Percentiles rank a stretch among this genome's conserved stretches.
Evolutionary conservation across 2,797 vertebrate species (phyloP).

Genomic region (Amazona finschi): DNA sequence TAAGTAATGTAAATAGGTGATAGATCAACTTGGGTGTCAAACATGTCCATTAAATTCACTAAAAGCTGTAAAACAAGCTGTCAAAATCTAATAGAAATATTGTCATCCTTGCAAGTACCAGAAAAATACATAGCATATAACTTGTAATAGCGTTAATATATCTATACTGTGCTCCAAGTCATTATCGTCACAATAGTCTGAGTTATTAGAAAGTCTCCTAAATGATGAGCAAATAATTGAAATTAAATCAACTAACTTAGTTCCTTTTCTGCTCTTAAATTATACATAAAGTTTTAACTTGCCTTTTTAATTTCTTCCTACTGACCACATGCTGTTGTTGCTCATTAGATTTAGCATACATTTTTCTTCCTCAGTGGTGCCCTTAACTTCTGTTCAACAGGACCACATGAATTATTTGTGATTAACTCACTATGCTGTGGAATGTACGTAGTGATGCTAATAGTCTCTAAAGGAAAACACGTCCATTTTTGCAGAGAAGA

Average conservation of each 20-base stretch:
- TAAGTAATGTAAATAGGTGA: background rate
- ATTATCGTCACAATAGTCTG: background rate
- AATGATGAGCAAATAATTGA: background rate
- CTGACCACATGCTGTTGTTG: background rate
- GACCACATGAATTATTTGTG: background rate
- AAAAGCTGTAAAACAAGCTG: background rate
- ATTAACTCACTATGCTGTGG: background rate
- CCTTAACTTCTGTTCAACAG: background rate
- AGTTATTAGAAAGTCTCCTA: background rate
- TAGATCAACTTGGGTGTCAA: background rate
- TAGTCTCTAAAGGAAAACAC: background rate
- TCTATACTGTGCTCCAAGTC: background rate
- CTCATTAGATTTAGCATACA: background rate
- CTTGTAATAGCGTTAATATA: background rate
- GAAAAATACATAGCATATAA: background rate
- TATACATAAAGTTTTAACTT: background rate
- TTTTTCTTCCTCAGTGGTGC: background rate
- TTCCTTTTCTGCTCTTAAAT: background rate
- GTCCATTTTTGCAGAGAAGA: background rate
- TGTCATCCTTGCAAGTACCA: background rate
- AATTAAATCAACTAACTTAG: background rate
- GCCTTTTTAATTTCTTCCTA: background rate
- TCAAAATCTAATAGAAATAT: background rate
- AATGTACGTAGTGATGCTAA: background rate
- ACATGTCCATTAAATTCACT: background rate